These are phyloP conservation scores for Odocoileus hemionus DNA, from an alignment of 2,113 vertebrate species.

Conservation along the genomic window DNA sequence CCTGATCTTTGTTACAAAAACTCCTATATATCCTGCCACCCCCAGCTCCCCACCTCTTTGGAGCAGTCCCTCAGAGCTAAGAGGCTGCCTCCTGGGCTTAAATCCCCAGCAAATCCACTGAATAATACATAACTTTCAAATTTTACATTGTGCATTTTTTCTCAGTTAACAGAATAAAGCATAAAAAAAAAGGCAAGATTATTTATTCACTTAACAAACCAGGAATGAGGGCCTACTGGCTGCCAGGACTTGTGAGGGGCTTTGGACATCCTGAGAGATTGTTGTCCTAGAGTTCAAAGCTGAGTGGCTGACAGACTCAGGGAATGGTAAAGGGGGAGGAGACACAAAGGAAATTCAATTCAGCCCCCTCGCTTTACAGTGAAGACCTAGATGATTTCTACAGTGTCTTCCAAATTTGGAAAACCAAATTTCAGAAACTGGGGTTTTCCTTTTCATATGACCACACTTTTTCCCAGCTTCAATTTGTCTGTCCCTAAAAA, in stretches of 20 bases:
- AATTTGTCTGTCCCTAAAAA: not conserved
- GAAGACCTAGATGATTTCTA: not conserved
- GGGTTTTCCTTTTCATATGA: not conserved
- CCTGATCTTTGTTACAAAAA: not conserved
- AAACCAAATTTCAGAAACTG: not conserved
- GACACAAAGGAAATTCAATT: not conserved
- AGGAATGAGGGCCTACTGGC: not conserved
- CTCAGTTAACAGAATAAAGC: not conserved
- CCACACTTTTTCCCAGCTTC: not conserved
- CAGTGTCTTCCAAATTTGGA: not conserved
- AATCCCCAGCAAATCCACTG: not conserved
- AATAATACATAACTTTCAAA: not conserved
- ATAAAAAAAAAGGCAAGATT: not conserved
- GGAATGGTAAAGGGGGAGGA: not conserved
- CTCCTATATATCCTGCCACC: not conserved
- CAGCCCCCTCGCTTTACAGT: not conserved
- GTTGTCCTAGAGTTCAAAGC: not conserved
- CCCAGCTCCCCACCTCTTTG: not conserved
- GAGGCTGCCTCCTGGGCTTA: not conserved
- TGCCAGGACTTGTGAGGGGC: not conserved
- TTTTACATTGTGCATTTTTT: not conserved
- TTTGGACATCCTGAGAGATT: not conserved
- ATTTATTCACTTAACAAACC: not conserved
- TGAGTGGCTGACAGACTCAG: not conserved
- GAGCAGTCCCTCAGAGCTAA: not conserved